phyloP scores from a whole-genome alignment of 2,113 vertebrate genomes.

The Sakesphorus luctuosus region DNA sequence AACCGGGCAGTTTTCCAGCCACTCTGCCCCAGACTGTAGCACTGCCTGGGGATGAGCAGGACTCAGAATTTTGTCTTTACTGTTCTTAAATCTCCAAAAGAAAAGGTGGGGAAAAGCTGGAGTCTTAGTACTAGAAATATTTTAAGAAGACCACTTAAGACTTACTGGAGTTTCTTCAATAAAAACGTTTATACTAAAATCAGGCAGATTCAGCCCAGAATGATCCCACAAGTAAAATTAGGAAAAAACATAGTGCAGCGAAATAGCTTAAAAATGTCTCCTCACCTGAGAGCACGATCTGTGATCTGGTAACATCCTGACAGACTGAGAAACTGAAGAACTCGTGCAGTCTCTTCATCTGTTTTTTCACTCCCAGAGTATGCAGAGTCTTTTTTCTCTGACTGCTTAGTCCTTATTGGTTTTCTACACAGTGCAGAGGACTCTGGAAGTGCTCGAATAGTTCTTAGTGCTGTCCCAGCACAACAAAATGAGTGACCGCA shows the following conservation, averaged over 20 bases:
- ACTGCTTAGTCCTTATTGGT: slow-evolving; percentile 85
- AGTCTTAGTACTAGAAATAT: not conserved
- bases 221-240: not conserved
- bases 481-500: slow-evolving; percentile 93
- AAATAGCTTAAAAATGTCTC: not conserved
- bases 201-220: not conserved
- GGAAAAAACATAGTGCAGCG: not conserved
- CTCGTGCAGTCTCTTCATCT: slow-evolving; percentile 80
- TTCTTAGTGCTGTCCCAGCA: slow-evolving; percentile 83
- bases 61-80: accelerated
- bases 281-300: slow-evolving; percentile 93
- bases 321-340: slow-evolving; percentile 92
- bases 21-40: not conserved
- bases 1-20: accelerated
- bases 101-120: not conserved
- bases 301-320: slow-evolving; percentile 97
- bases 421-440: slow-evolving; percentile 74
- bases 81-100: not conserved
- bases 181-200: not conserved
- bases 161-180: not conserved
- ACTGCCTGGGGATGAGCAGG: not conserved
- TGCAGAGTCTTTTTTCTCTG: slow-evolving; percentile 72
- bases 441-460: slow-evolving; percentile 80
- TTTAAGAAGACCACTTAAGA: not conserved
- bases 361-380: slow-evolving; percentile 78